Percentiles rank a stretch among this genome's conserved stretches.
These are phyloP conservation scores for Hylyphantes graminicola DNA, from an alignment of 1,140 invertebrate genomes.

Conservation along the genomic window DNA sequence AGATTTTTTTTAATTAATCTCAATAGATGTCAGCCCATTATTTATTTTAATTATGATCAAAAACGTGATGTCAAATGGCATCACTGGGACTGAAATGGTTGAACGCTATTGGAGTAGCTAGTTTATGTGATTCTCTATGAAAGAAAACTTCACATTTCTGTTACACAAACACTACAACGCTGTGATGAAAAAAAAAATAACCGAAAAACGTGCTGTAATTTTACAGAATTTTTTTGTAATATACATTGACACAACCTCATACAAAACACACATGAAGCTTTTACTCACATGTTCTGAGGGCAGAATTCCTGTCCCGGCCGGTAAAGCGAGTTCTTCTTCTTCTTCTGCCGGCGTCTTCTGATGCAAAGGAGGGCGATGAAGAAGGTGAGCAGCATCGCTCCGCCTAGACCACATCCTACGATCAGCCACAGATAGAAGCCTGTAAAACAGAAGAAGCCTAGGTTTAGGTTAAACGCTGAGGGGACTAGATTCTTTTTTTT, in stretches of 20 bases:
- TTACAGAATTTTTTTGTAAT: neutral
- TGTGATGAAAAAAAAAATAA: neutral
- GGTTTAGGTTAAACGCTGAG: neutral
- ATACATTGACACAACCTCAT: no score
- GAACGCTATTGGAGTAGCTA: no score
- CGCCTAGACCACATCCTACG: conserved; percentile 39
- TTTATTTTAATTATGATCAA: no score
- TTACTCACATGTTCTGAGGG: conserved; percentile 45
- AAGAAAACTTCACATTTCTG: no score
- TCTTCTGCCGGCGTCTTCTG: neutral
- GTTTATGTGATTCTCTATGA: no score
- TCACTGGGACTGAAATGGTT: no score
- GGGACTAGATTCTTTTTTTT: no score
- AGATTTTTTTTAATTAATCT: no score
- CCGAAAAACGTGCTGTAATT: neutral
- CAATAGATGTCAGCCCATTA: no score
- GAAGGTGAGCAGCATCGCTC: conserved; percentile 19
- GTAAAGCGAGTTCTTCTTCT: conserved; percentile 18
- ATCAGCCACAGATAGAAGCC: conserved; percentile 51
- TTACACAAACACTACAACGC: no score
- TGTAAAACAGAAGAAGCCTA: neutral
- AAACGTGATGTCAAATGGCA: no score
- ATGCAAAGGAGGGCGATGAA: conserved; percentile 33
- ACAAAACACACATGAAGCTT: neutral
- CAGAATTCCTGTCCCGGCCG: conserved; percentile 44